A percentile compares a stretch with the other conserved stretches of the same genome.
Evolutionary conservation across 2,888 invertebrate genomes (phyloP).

Genomic region (Pristionchus arcanus): DNA sequence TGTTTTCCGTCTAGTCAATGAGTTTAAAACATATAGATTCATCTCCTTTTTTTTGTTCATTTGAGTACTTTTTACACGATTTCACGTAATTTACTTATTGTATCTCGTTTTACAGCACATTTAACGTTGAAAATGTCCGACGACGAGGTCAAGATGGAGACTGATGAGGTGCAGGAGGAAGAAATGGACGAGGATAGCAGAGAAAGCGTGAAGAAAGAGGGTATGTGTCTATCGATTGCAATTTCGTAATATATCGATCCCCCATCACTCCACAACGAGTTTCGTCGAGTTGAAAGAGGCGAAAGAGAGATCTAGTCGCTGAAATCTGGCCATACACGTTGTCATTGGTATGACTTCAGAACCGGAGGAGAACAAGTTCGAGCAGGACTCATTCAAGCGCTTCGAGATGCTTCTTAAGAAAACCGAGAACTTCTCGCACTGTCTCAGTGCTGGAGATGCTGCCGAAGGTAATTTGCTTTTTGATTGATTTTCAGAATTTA

Average conservation of each 20-base stretch:
- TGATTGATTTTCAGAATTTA: too few species aligned
- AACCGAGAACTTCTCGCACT: constrained; percentile 98
- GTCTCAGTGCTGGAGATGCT: constrained; percentile 88
- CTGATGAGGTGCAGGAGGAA: constrained; percentile 49
- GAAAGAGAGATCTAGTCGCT: neutral
- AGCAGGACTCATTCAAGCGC: constrained; percentile 92
- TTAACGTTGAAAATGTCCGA: constrained; percentile 38
- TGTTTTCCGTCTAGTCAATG: too few species aligned
- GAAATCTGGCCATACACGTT: neutral
- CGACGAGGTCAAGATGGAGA: constrained; percentile 57
- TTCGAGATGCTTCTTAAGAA: constrained; percentile 97
- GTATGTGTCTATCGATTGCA: neutral
- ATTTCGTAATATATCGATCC: neutral
- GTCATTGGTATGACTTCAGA: neutral
- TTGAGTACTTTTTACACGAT: neutral
- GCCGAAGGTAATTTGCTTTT: constrained; percentile 48
- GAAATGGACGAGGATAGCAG: constrained; percentile 45
- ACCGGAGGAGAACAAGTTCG: constrained; percentile 59
- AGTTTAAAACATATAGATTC: too few species aligned
- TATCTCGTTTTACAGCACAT: neutral
- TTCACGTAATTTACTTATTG: neutral
- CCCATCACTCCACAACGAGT: neutral
- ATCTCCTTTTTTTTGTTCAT: too few species aligned
- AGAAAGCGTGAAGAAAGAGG: neutral
- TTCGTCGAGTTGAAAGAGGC: neutral